These are phyloP conservation scores for Aspiorhynchus laticeps DNA, from an alignment of 2,113 vertebrate genomes.

Conservation along the genomic window DNA sequence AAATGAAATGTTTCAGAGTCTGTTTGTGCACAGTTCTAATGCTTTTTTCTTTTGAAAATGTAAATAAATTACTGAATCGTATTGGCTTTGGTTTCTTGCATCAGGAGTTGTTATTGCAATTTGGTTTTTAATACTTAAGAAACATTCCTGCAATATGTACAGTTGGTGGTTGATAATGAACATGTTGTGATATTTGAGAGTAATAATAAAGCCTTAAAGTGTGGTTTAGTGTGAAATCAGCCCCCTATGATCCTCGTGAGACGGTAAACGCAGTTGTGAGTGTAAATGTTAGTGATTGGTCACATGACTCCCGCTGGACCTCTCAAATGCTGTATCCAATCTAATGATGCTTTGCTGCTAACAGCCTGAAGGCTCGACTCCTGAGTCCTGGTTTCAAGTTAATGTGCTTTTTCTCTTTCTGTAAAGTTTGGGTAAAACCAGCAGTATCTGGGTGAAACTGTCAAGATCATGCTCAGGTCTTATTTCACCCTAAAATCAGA, in stretches of 20 bases:
- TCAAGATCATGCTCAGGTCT: background rate
- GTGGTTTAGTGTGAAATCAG: constrained; percentile 46
- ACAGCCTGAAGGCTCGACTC: background rate
- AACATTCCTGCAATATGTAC: constrained; percentile 31
- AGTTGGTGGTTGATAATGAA: background rate
- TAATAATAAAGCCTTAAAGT: constrained; percentile 33
- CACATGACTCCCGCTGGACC: background rate
- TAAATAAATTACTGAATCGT: constrained; percentile 42
- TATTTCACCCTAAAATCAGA: background rate
- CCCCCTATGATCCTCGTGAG: constrained; percentile 6
- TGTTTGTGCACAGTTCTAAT: constrained; percentile 27
- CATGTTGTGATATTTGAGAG: background rate
- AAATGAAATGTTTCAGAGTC: constrained; percentile 21
- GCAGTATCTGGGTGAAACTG: constrained; percentile 5
- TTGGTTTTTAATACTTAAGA: background rate
- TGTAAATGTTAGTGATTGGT: constrained; percentile 16
- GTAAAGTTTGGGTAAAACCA: background rate
- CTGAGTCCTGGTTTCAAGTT: background rate
- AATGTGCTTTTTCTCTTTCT: background rate
- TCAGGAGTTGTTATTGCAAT: background rate
- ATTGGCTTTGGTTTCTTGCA: background rate
- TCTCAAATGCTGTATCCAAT: constrained; percentile 22
- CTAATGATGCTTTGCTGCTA: constrained; percentile 14
- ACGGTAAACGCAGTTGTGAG: background rate
- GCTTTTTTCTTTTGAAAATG: constrained; percentile 21